Base-by-base conservation (phyloP, 2,797 vertebrate species). In the Sebastes trivittatus region DNA sequence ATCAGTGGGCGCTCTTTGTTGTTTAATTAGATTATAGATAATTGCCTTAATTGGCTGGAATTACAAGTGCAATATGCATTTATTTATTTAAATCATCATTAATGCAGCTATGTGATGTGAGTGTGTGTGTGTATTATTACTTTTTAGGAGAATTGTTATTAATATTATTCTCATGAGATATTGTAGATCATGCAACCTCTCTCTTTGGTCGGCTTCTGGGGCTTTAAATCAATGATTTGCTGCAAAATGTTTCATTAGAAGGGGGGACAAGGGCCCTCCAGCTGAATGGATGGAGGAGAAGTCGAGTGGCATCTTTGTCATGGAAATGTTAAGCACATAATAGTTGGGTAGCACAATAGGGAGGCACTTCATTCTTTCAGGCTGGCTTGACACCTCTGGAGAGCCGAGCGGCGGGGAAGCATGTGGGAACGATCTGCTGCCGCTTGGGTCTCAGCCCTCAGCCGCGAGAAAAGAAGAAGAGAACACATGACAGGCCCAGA, bases 321-420 rank as follows among this genome's bases (percentile, higher is more conserved):
- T 99, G 98, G 96, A 98, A 98, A 99, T 99, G 96, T 97, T 97
- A 98, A 98, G 97, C 98, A 98, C 97, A 99, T 97, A 99, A 99
- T 98, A 97, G 98, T 98, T 95, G 94, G 95, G 95, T 92, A 93
- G 95, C 96, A 99, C 98, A 99, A 99, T 98, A 94, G 95, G 90
- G 95, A 95, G 97, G 96, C 97, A 98, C 98, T 99, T 98, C 98
- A 99, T 99, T 99, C 98, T 97, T 97, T 97, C 96, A 97, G 96
- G 95, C 95, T 89, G 90, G 95, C 96, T 93, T 98, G 98, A 99
- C 98, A 98, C 97, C 97, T 98, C 97, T 97, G 97, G 97, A 96
- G 97, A 97, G 97, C 96, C 86, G 95, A 98, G 95, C 98, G 96
- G 96, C 96, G 92, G 98, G 98, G 97, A 98, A 98, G 97, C 97